Evolutionary conservation across 2,797 vertebrate genomes (phyloP).

Genomic region (Margarornis squamiger): DNA sequence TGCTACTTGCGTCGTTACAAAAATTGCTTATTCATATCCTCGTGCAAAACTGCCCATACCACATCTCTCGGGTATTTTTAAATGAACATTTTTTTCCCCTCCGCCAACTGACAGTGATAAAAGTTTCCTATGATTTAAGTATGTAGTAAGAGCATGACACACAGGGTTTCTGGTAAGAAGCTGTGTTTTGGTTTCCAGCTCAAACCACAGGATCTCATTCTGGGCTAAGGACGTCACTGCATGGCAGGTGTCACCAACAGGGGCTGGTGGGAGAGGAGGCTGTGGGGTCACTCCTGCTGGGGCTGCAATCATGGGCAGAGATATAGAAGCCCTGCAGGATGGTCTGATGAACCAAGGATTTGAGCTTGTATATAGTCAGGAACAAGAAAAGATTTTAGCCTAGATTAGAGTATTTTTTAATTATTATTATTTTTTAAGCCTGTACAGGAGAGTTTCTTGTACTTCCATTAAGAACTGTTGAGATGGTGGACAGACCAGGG

Average conservation of each 20-base stretch:
- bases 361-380: not conserved
- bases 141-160: not conserved
- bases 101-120: not conserved
- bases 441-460: not conserved
- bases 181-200: not conserved
- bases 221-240: not conserved
- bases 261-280: not conserved
- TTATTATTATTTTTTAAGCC: not conserved
- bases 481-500: rapidly evolving
- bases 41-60: not conserved
- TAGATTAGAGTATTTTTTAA: not conserved
- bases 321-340: not conserved
- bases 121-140: not conserved
- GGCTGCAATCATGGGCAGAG: not conserved
- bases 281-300: not conserved
- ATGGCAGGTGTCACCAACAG: not conserved
- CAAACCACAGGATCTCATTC: not conserved
- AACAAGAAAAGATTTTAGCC: not conserved
- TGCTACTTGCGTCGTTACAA: not conserved
- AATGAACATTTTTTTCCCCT: not conserved
- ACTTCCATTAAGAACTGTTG: not conserved
- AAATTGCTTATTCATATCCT: slow-evolving; percentile 23
- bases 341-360: not conserved
- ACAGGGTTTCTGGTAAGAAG: slow-evolving; percentile 40
- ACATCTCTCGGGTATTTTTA: not conserved